Conservation (phyloP, 2,113 vertebrate genomes). For the Hypanus sabinus region DNA sequence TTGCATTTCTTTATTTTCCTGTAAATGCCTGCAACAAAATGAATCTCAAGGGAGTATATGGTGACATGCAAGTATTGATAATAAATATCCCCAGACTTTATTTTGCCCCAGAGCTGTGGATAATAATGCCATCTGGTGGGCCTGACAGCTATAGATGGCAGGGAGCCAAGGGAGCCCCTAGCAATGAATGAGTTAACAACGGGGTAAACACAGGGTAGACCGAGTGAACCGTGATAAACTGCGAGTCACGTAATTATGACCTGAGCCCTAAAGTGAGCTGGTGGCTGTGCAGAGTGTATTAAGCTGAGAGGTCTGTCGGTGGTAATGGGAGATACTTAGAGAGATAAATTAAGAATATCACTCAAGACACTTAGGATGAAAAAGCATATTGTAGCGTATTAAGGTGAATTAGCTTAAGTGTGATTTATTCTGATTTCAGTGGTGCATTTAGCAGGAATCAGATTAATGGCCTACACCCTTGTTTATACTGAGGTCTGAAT, state of each 20-base stretch:
- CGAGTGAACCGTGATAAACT: background rate
- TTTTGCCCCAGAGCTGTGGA: background rate
- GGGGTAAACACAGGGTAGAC: background rate
- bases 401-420: background rate
- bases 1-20: no score
- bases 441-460: background rate
- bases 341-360: background rate
- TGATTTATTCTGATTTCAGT: background rate
- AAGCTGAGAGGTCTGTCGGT: background rate
- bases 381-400: background rate
- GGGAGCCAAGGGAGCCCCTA: background rate
- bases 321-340: background rate
- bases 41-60: no score
- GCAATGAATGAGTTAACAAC: slow-evolving; percentile 12
- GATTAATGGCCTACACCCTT: background rate
- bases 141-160: no score
- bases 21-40: no score
- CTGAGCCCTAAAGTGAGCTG: background rate
- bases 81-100: no score
- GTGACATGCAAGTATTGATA: no score
- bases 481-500: background rate
- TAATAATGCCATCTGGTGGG: background rate
- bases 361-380: background rate
- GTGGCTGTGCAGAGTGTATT: background rate
- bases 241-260: background rate